Base-by-base conservation (phyloP, 2,113 vertebrate genomes). In the Pipa parva region DNA sequence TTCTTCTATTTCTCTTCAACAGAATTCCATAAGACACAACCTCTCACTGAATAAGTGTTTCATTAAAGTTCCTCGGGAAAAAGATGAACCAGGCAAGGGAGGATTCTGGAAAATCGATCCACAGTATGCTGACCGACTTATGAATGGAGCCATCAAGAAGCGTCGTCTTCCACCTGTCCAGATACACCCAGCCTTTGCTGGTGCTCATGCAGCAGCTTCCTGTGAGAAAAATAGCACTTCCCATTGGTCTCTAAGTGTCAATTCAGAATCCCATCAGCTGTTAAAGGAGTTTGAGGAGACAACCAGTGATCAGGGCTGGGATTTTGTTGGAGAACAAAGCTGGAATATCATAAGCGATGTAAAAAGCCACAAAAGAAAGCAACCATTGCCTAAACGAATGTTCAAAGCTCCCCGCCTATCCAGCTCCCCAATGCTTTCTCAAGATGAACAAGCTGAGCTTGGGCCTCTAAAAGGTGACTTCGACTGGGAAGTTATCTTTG, bases 101-200 rank as follows among this genome's bases (percentile, higher is more conserved):
- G 96, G 96, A 0, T 99, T 97, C 86, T 99, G 96, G 96, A 93
- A 91, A 80, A 95, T 99, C 0, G 95, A 98, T 79, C 96, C 95
- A 0, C 90, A 92, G 63, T 94, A 99, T 0, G 92, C 95, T 0
- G 93, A 94, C 63, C 85, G 91, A 15, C 90, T 98, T 58, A 89
- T 97, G 78, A 95, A 79, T 0, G 90, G 93, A 0, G 84, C 92
- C 37, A 90, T 93, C 74, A 97, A 95, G 76, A 97, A 95, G 79
- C 81, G 92, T 4, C 83, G 89, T 57, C 81, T 91, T 79, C 83
- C 93, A 0, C 87, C 93, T 0, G 92, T 92, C 26, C 93, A 93
- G 77, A 92, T 95, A 83, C 93, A 93, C 79, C 91, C 90, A 0
- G 87, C 86, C 37, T 86, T 94, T 22, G 22, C 75, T 3, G 26